Evolutionary conservation across 1,140 invertebrate species (phyloP).

Genomic region (Tenebrio molitor): DNA sequence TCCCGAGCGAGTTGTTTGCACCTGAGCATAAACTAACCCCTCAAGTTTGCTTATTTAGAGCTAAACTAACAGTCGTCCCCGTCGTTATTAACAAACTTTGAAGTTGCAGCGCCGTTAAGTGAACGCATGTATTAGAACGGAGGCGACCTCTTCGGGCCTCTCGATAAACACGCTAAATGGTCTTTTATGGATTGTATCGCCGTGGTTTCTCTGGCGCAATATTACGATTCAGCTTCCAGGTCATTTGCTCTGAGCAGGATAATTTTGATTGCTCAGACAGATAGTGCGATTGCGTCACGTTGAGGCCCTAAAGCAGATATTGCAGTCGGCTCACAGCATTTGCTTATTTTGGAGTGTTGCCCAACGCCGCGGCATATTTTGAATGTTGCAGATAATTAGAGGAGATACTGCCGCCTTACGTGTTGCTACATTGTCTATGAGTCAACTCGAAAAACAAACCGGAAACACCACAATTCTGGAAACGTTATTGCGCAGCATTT

Average conservation of each 20-base stretch:
- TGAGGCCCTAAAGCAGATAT: background rate
- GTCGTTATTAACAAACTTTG: slow-evolving; percentile 8
- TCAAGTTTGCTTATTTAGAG: slow-evolving; percentile 32
- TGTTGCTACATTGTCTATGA: no score
- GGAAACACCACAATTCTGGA: no score
- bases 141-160: background rate
- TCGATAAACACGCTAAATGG: background rate
- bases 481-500: no score
- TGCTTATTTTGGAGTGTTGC: slow-evolving; percentile 14
- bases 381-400: no score
- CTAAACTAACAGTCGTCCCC: slow-evolving; percentile 27
- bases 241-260: slow-evolving; percentile 1
- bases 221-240: background rate
- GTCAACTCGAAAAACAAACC: no score
- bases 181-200: background rate
- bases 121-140: background rate
- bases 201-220: background rate
- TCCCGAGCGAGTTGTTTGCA: slow-evolving; percentile 16
- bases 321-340: no score
- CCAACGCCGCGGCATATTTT: slow-evolving; percentile 2
- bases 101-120: background rate
- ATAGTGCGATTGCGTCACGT: slow-evolving; percentile 1
- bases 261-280: background rate
- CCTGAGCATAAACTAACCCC: slow-evolving; percentile 22
- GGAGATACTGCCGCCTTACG: no score